Conservation (phyloP, 37 sponge, comb jelly and placozoan genomes). For the Geodia barretti region DNA sequence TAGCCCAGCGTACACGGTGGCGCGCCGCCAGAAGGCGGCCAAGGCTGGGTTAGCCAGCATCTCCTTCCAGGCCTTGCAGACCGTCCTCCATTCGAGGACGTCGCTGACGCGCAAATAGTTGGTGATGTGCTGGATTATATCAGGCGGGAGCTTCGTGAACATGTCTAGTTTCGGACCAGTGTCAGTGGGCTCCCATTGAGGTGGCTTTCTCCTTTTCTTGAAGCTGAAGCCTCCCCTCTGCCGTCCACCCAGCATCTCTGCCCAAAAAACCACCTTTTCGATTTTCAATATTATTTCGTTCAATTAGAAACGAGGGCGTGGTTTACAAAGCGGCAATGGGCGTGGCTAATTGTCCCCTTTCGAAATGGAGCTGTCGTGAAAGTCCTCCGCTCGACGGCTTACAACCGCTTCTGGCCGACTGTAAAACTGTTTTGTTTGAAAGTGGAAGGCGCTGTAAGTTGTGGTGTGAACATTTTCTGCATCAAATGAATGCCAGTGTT, state of each 20-base stretch:
- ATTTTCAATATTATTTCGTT: too few species aligned
- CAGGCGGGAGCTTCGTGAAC: constrained; percentile 1
- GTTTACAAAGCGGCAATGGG: neutral
- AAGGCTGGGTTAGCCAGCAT: constrained; percentile 3
- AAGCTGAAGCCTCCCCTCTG: neutral
- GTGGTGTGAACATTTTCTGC: neutral
- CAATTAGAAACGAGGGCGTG: neutral
- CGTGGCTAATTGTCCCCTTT: neutral
- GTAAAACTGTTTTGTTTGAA: neutral
- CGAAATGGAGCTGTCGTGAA: neutral
- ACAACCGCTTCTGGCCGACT: neutral
- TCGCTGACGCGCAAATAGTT: constrained; percentile 18
- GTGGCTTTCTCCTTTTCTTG: neutral
- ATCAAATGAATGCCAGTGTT: neutral
- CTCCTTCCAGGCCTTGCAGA: constrained; percentile 35
- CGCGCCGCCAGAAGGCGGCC: constrained; percentile 41
- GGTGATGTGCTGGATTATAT: constrained; percentile 28
- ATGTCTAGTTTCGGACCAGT: neutral
- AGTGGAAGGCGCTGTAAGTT: neutral
- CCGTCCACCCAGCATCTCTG: neutral
- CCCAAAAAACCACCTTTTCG: too few species aligned
- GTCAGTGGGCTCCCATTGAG: neutral
- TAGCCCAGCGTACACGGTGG: constrained; percentile 22
- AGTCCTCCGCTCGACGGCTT: too few species aligned
- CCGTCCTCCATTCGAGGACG: constrained; percentile 12